phyloP scores from a whole-genome alignment of 2,888 invertebrate species.

The Epinotia nisella region DNA sequence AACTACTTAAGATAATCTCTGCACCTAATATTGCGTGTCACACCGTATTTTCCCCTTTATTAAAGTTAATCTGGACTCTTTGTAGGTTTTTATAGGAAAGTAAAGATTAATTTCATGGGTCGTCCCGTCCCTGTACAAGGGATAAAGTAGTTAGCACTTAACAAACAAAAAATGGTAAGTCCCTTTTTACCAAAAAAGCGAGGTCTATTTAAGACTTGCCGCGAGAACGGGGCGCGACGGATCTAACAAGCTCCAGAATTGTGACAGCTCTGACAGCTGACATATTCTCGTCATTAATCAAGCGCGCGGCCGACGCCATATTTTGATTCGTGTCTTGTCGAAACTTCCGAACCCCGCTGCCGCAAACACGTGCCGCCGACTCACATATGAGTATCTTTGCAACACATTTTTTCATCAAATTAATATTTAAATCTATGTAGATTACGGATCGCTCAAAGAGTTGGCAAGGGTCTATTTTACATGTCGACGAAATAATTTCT shows the following conservation, averaged over 20 bases:
- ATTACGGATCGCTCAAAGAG: conserved; percentile 40
- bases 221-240: conserved; percentile 71
- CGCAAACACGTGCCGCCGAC: conserved; percentile 42
- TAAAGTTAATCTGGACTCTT: conserved; percentile 29
- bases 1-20: conserved; percentile 6
- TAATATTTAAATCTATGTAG: conserved; percentile 44
- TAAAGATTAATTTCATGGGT: conserved; percentile 49
- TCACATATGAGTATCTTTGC: conserved; percentile 20
- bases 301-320: conserved; percentile 51
- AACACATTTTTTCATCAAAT: conserved; percentile 29
- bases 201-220: conserved; percentile 73
- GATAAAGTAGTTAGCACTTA: conserved; percentile 45
- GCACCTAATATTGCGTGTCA: background rate
- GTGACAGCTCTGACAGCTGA: conserved; percentile 82
- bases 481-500: conserved; percentile 14
- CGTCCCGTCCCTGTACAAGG: conserved; percentile 55
- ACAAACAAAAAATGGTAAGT: conserved; percentile 66
- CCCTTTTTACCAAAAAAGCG: conserved; percentile 68
- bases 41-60: conserved; percentile 11
- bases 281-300: conserved; percentile 82
- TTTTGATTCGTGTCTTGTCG: conserved; percentile 45
- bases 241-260: conserved; percentile 80
- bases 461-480: conserved; percentile 33
- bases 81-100: conserved; percentile 38
- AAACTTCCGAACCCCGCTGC: conserved; percentile 42